Conservation (phyloP, 1,140 invertebrate genomes). For the Linepithema humile region DNA sequence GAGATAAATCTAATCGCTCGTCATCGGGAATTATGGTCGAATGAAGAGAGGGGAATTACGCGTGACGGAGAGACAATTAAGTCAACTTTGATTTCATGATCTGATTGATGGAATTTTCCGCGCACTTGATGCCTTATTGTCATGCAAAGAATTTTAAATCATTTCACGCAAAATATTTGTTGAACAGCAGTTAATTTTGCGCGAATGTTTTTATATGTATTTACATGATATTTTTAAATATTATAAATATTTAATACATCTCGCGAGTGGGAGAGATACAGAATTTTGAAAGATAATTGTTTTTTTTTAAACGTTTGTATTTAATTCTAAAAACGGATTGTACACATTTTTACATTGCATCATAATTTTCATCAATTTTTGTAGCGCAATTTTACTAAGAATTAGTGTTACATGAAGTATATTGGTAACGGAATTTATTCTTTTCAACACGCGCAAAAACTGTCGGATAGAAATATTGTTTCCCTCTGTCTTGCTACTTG, state of each 20-base stretch:
- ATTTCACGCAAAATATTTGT: background rate
- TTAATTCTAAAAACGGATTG: background rate
- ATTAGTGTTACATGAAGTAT: background rate
- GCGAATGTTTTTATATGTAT: background rate
- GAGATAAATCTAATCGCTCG: slow-evolving; percentile 67
- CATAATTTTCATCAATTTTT: too few relatives aligned
- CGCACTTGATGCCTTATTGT: background rate
- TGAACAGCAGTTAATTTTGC: background rate
- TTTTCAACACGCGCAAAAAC: background rate
- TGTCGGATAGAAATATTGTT: slow-evolving; percentile 16
- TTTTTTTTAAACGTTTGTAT: background rate
- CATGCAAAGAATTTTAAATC: background rate
- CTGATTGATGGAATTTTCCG: background rate
- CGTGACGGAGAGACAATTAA: slow-evolving; percentile 31
- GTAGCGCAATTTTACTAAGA: background rate
- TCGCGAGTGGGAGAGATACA: background rate
- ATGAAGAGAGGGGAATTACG: slow-evolving; percentile 5
- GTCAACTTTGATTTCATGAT: slow-evolving; percentile 15
- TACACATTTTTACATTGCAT: too few relatives aligned
- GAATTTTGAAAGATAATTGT: background rate
- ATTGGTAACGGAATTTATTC: background rate
- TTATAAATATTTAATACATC: background rate
- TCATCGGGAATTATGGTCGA: slow-evolving; percentile 51
- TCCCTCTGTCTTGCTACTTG: slow-evolving; percentile 12
- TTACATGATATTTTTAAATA: background rate